A percentile compares a stretch with the other conserved stretches of the same genome.
Evolutionary conservation across 2,797 vertebrate genomes (phyloP).

Genomic region (Sciurus carolinensis): DNA sequence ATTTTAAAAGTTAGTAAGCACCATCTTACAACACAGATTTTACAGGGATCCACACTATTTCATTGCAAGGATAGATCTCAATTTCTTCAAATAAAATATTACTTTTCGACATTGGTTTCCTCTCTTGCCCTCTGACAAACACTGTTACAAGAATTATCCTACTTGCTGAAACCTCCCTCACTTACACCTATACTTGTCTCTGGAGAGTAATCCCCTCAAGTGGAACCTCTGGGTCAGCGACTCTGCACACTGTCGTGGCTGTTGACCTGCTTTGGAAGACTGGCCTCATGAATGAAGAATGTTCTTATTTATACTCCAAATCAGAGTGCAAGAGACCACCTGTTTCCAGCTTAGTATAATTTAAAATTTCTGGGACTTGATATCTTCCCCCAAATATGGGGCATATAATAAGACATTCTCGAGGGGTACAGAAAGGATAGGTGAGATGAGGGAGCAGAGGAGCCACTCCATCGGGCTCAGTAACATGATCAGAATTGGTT

Average conservation of each 20-base stretch:
- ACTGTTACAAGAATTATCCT: background rate
- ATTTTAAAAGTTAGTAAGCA: slow-evolving; percentile 20
- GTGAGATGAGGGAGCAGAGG: too few relatives aligned
- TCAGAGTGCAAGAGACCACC: background rate
- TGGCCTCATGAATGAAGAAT: background rate
- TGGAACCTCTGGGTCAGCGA: background rate
- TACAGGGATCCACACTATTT: background rate
- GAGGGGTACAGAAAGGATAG: background rate
- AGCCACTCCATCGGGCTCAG: accelerated
- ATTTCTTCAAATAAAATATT: slow-evolving; percentile 4
- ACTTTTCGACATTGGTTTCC: background rate
- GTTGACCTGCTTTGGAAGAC: background rate
- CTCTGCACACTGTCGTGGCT: background rate
- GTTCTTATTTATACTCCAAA: background rate
- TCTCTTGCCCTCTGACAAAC: background rate
- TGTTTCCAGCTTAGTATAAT: background rate
- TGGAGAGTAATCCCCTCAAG: background rate
- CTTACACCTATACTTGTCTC: background rate
- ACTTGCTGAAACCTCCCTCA: background rate
- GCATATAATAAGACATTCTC: background rate
- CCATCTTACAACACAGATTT: background rate
- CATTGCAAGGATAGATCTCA: background rate
- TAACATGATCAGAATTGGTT: background rate
- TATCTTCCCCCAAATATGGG: background rate
- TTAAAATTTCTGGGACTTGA: background rate